These are phyloP conservation scores for Typhlomys cinereus DNA, from an alignment of 2,113 vertebrate species.

Conservation along the genomic window DNA sequence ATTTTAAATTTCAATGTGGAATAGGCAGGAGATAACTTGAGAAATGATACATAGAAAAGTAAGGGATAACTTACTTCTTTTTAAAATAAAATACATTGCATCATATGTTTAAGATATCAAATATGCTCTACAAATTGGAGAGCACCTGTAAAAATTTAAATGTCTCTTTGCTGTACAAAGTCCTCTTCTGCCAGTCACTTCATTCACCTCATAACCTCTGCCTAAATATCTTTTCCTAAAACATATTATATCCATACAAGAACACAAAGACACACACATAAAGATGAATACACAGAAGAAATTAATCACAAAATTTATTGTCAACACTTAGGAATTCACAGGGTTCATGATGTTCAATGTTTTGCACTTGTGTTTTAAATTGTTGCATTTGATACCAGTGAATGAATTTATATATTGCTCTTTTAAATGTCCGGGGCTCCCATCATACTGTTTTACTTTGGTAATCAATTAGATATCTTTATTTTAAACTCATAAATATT, in stretches of 20 bases:
- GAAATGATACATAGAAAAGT: neutral
- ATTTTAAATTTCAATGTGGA: neutral
- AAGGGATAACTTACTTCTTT: conserved; percentile 3
- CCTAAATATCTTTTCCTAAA: neutral
- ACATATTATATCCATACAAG: neutral
- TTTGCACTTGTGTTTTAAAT: neutral
- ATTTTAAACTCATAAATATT: neutral
- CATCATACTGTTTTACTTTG: neutral
- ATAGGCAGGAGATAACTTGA: neutral
- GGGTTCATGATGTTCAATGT: neutral
- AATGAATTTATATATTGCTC: neutral
- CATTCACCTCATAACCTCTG: neutral
- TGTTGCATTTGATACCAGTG: neutral
- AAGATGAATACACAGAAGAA: neutral
- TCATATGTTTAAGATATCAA: neutral
- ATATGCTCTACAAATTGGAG: neutral
- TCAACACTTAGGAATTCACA: neutral
- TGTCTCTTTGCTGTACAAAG: neutral
- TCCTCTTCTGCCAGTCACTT: neutral
- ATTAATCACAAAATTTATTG: neutral
- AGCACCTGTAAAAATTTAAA: neutral
- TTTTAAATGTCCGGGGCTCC: neutral
- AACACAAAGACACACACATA: neutral
- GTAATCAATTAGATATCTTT: neutral
- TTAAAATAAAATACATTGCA: neutral